These are phyloP conservation scores for Molanna angustata DNA, from an alignment of 2,888 invertebrate species.

Conservation along the genomic window DNA sequence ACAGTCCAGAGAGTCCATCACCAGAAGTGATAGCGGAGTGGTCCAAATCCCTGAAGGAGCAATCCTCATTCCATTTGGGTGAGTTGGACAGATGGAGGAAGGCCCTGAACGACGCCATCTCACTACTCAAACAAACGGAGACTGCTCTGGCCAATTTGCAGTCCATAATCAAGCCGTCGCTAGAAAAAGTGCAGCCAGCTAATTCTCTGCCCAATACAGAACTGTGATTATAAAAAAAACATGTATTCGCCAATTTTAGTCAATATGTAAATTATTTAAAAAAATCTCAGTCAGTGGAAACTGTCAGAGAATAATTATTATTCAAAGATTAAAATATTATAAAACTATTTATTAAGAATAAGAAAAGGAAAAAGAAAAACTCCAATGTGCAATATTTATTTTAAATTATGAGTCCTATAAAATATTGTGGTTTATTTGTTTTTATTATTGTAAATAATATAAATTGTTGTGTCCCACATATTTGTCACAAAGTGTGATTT, in stretches of 20 bases:
- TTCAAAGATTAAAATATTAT: no score
- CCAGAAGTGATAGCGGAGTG: constrained; percentile 79
- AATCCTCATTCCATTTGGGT: constrained; percentile 74
- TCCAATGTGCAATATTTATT: no score
- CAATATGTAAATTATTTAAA: no score
- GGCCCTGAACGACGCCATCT: constrained; percentile 68
- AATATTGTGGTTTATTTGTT: no score
- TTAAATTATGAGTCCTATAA: no score
- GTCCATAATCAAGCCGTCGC: constrained; percentile 53
- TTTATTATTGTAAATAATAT: no score
- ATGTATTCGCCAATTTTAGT: constrained; percentile 19
- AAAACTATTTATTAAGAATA: no score
- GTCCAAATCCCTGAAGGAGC: constrained; percentile 74
- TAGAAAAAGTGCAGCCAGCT: constrained; percentile 41
- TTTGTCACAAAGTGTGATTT: no score
- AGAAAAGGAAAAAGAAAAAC: no score
- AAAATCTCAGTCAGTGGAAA: no score
- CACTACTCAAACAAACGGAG: constrained; percentile 76
- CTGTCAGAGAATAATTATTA: no score
- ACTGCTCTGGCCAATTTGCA: constrained; percentile 72
- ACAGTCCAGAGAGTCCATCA: constrained; percentile 39
- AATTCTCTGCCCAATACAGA: constrained; percentile 38
- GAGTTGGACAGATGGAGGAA: constrained; percentile 82
- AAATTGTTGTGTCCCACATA: no score
- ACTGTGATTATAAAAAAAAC: constrained; percentile 38